A percentile compares a stretch with the other conserved stretches of the same genome.
Conservation (phyloP, 2,888 invertebrate genomes). For the Coecobrya sp. region DNA sequence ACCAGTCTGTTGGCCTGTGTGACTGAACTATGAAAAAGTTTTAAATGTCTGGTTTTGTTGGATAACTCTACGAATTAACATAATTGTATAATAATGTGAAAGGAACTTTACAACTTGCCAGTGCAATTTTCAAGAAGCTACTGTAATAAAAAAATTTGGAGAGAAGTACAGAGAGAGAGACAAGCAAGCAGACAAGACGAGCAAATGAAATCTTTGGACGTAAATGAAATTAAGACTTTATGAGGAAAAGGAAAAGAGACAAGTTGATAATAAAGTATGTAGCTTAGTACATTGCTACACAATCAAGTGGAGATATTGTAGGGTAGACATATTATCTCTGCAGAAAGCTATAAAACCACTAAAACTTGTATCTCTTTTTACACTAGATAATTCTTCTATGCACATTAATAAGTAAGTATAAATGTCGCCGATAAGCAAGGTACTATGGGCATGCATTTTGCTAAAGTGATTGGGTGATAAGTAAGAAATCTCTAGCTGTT, state of each 20-base stretch:
- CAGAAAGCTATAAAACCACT: neutral
- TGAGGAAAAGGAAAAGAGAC: constrained; percentile 31
- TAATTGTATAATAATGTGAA: constrained; percentile 62
- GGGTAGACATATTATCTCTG: neutral
- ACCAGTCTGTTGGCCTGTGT: neutral
- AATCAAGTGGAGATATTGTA: neutral
- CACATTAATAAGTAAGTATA: no score
- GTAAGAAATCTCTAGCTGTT: neutral
- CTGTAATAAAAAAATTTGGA: neutral
- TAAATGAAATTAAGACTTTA: constrained; percentile 40
- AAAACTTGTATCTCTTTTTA: no score
- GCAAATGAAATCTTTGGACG: neutral
- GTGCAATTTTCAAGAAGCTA: neutral
- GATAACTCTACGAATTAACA: constrained; percentile 40
- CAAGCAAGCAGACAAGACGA: neutral
- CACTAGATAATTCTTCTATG: neutral
- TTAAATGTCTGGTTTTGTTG: constrained; percentile 35
- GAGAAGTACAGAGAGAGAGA: neutral
- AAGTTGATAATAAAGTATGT: constrained; percentile 15
- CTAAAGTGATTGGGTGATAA: constrained; percentile 41
- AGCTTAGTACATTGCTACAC: neutral
- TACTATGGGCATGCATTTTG: neutral
- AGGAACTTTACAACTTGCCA: neutral
- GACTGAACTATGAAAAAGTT: neutral
- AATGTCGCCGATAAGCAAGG: constrained; percentile 2